A percentile compares a stretch with the other conserved stretches of the same genome.
Conservation (phyloP, 2,113 vertebrate genomes). For the Micromys minutus region DNA sequence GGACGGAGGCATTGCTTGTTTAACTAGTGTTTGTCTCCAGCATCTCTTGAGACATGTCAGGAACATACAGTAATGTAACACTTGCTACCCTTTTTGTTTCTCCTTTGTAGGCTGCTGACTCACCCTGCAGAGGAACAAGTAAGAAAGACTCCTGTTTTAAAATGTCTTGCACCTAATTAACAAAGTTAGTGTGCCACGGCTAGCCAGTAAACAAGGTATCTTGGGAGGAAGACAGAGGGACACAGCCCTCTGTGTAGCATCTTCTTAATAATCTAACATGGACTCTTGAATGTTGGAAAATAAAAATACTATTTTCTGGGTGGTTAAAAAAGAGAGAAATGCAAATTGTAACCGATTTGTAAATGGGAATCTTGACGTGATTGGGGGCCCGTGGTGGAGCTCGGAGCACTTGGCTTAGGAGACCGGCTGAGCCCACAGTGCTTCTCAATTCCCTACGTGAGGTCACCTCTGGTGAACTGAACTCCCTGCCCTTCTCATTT, state of each 20-base stretch:
- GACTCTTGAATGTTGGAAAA: background rate
- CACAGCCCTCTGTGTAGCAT: background rate
- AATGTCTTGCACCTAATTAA: background rate
- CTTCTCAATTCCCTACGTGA: background rate
- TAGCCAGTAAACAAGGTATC: background rate
- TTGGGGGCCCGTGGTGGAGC: background rate
- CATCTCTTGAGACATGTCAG: background rate
- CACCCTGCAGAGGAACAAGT: constrained; percentile 75
- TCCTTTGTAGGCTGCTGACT: constrained; percentile 72
- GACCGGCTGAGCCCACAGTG: background rate
- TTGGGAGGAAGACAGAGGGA: background rate
- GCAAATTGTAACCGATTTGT: background rate
- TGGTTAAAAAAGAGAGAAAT: background rate
- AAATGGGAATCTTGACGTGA: background rate
- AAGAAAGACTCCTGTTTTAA: constrained; percentile 25
- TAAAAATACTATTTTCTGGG: background rate
- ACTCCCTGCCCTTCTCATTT: background rate
- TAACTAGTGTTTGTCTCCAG: background rate
- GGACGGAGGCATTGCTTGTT: background rate
- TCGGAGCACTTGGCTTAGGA: background rate
- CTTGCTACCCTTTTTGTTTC: constrained; percentile 61
- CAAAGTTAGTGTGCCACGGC: background rate
- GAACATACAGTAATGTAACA: background rate
- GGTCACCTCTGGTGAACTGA: background rate
- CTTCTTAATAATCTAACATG: background rate